Evolutionary conservation across 2,113 vertebrate genomes (phyloP).

Genomic region (Nerophis lumbriciformis): DNA sequence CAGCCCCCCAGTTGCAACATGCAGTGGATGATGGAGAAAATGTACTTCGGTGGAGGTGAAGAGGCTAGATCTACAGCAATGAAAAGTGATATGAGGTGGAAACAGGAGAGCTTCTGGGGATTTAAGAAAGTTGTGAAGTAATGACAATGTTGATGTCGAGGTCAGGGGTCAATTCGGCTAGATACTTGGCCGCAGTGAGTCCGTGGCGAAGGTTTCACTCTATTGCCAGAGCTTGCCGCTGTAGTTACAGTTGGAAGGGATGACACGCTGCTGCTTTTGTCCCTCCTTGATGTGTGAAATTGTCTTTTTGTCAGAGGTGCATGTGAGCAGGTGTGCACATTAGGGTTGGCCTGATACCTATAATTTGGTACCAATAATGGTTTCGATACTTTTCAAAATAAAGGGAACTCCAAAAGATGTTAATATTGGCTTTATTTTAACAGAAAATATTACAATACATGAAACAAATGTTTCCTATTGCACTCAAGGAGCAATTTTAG

Average conservation of each 20-base stretch:
- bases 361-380: too few species aligned
- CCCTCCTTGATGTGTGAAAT: constrained; percentile 17
- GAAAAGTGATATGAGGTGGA: not conserved
- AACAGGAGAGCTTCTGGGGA: not conserved
- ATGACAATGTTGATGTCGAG: constrained; percentile 11
- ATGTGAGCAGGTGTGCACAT: not conserved
- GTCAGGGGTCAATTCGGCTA: constrained; percentile 20
- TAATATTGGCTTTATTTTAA: too few species aligned
- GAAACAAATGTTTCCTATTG: too few species aligned
- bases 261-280: constrained; percentile 12
- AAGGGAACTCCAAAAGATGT: too few species aligned
- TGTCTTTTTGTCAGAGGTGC: constrained; percentile 4
- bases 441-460: too few species aligned
- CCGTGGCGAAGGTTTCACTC: constrained; percentile 5
- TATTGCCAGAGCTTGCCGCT: constrained; percentile 13
- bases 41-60: not conserved
- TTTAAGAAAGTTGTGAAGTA: constrained; percentile 1
- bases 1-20: constrained; percentile 20
- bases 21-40: constrained; percentile 19
- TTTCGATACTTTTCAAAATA: too few species aligned
- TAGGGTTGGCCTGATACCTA: too few species aligned
- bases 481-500: too few species aligned
- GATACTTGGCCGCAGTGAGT: constrained; percentile 6
- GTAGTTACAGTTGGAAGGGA: constrained; percentile 10
- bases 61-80: constrained; percentile 5